Conservation (phyloP, 2,888 invertebrate species). For the Tinea trinotella region DNA sequence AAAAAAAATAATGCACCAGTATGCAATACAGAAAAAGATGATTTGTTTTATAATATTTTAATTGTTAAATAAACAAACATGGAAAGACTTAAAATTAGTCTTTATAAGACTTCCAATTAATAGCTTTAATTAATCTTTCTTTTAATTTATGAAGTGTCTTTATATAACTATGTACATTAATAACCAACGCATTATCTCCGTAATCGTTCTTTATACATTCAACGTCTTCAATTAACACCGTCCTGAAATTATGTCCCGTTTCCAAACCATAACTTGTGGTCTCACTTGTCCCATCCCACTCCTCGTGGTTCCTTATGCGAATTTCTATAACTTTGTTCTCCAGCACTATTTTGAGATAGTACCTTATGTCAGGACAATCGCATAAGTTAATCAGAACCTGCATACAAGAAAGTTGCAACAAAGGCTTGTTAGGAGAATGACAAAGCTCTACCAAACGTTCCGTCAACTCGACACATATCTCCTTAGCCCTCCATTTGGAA, state of each 20-base stretch:
- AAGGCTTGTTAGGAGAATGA: conserved; percentile 35
- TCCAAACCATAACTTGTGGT: conserved; percentile 40
- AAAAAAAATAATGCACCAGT: neutral
- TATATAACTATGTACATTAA: conserved; percentile 52
- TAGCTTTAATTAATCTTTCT: conserved; percentile 37
- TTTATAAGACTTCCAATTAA: conserved; percentile 42
- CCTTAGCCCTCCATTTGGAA: conserved; percentile 58
- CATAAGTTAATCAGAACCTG: conserved; percentile 55
- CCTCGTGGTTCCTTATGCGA: conserved; percentile 40
- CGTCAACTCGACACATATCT: conserved; percentile 37
- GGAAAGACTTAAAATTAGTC: conserved; percentile 27
- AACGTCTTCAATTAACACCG: conserved; percentile 45
- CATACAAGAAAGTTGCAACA: conserved; percentile 43
- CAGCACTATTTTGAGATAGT: conserved; percentile 42
- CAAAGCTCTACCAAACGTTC: conserved; percentile 38
- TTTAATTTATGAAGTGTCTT: conserved; percentile 35
- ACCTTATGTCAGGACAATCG: conserved; percentile 51
- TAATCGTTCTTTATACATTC: conserved; percentile 49
- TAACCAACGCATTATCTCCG: conserved; percentile 37
- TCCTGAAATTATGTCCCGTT: conserved; percentile 51
- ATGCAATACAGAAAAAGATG: no score
- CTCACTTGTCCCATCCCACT: conserved; percentile 51
- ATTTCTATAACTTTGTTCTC: conserved; percentile 33
- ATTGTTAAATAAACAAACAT: neutral
- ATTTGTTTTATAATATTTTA: neutral